Conservation (phyloP, 1,140 invertebrate genomes). For the Drosophila insularis region DNA sequence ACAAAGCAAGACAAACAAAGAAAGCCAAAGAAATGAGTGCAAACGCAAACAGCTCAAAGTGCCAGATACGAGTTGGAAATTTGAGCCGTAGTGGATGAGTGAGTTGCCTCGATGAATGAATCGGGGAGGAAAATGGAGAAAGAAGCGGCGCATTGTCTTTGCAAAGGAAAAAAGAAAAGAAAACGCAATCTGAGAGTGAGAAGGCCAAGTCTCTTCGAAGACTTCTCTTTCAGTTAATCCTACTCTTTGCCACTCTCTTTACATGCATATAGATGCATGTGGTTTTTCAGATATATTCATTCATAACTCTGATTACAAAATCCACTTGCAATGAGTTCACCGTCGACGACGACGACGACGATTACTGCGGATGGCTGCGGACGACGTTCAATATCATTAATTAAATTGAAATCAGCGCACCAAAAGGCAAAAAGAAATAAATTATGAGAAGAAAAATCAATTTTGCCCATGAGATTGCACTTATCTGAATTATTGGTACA, state of each 20-base stretch:
- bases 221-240: background rate
- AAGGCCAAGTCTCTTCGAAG: background rate
- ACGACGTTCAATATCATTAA: constrained; percentile 72
- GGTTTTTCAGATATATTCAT: constrained; percentile 50
- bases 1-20: constrained; percentile 52
- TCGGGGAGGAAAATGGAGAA: constrained; percentile 20
- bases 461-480: constrained; percentile 70
- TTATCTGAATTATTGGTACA: constrained; percentile 76
- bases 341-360: constrained; percentile 20
- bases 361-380: constrained; percentile 65
- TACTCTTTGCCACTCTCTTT: constrained; percentile 21
- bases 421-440: constrained; percentile 9
- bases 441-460: constrained; percentile 58
- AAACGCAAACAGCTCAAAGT: constrained; percentile 61
- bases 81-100: constrained; percentile 31
- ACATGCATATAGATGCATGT: constrained; percentile 2
- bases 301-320: constrained; percentile 78
- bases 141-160: constrained; percentile 21
- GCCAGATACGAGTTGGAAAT: constrained; percentile 10
- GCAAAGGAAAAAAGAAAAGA: background rate
- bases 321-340: constrained; percentile 38
- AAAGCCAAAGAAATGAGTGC: constrained; percentile 70
- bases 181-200: background rate
- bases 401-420: constrained; percentile 73
- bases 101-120: constrained; percentile 41